Evolutionary conservation across 2,797 vertebrate genomes (phyloP), one percentile per base, ranked within the genome.

Genomic region (Enteromius treurensis): DNA sequence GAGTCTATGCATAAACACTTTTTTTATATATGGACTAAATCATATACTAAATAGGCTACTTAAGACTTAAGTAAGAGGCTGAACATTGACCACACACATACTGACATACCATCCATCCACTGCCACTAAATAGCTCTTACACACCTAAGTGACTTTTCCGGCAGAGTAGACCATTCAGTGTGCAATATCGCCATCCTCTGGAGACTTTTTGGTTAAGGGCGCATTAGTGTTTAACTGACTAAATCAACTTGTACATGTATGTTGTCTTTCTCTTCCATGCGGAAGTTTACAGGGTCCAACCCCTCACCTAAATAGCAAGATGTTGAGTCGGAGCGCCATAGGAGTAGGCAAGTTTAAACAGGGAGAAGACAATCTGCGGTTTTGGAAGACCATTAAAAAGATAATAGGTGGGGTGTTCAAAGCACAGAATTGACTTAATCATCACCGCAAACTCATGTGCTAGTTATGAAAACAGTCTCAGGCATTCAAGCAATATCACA

Each of bases 301-400:
- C 37, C 51, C 68, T 71, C 69, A 78, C 67, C 76, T 51, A 53
- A 84, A 84, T 51, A 73, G 68, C 32, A 79, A 53, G 55, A 84
- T 67, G 49, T 17, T 73, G 47, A 70, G 29, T 34, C 40, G 79
- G 3, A 47, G 53, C 5, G 10, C 49, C 19, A 0, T 77, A 73
- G 29, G 19, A 81, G 45, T n/a, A 84, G 80, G 85, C 88, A 65
- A 83, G 88, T 88, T 55, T 21, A 2, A 77, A 88, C 89, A 86
- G 70, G 86, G 84, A 86, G 55, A 23, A 75, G 71, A 65, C 70
- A 17, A 82, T 84, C 23, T 84, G 79, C 47, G 51, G 69, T 88
- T 58, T 87, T 17, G 3, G 9, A 14, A 60, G 53, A 69, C 65
- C 17, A 77, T 64, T 76, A 77, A 49, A 73, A 77, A 49, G 65